Base-by-base conservation (phyloP, 2,113 vertebrate genomes). In the Phaethon lepturus region DNA sequence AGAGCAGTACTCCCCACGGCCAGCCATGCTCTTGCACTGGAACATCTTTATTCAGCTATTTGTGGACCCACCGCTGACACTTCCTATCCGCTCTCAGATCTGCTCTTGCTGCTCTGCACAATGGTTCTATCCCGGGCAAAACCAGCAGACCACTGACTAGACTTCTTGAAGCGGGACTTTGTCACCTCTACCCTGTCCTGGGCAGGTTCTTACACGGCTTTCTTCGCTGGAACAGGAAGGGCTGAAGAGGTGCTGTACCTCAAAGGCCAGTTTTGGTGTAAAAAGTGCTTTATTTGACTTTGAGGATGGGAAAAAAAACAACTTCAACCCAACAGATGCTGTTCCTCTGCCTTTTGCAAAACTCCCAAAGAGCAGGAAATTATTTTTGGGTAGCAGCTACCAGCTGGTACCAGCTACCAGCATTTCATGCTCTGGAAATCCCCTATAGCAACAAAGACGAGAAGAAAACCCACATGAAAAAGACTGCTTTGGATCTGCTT, bases 281-380 rank as follows among this genome's bases (percentile, higher is more conserved):
- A n/a, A 77, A 93, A 64, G 33, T 67, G 52, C n/a, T 84, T 69
- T 40, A 29, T 8, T 80, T 26, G 20, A 58, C 25, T 69, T 64
- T 0, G 4, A 17, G 29, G 10, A 49, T 1, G 29, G 31, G 15
- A 5, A 42, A 42, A 42, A 7, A 52, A 66, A 42, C 16, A 9
- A 45, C 71, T 60, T 59, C 59, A 62, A 59, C 26, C 52, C 49
- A 59, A 19, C 56, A 58, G n/a, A 47, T 50, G 64, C 10, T 15
- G 13, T 24, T 73, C 58, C 31, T 33, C 16, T 24, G 40, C 55
- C 42, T 71, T 85, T 6, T 64, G 28, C 38, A 75, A 52, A 93
- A 62, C 10, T 49, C 42, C 47, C 58, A 14, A 60, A 77, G 13
- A 89, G 62, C 66, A 75, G 49, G 53, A 73, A 63, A 84, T 59